Percentiles rank a stretch among this genome's conserved stretches.
Evolutionary conservation across 1,140 invertebrate genomes (phyloP).

Genomic region (Steinernema khuongi): DNA sequence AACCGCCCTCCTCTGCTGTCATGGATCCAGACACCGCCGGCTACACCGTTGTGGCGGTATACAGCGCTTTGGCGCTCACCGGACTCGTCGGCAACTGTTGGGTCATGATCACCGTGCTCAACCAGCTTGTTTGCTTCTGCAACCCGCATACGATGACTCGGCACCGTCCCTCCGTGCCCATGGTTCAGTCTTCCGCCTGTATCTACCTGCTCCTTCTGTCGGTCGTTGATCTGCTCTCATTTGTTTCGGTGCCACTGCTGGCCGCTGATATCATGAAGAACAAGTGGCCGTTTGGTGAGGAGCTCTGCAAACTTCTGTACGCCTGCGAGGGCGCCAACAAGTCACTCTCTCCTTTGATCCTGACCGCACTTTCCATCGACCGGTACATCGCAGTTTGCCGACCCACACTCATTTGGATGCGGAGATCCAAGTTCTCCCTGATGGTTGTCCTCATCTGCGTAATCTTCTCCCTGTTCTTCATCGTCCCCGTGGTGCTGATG

Average conservation of each 20-base stretch:
- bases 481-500: constrained; percentile 38
- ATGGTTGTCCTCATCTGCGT: constrained; percentile 41
- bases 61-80: constrained; percentile 39
- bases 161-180: constrained; percentile 23
- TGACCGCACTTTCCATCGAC: constrained; percentile 50
- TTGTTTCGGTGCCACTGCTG: constrained; percentile 47
- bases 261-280: constrained; percentile 42
- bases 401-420: constrained; percentile 47
- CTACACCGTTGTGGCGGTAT: constrained; percentile 34
- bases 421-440: constrained; percentile 45
- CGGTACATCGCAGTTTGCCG: constrained; percentile 52
- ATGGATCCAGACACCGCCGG: constrained; percentile 22
- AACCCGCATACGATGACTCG: neutral
- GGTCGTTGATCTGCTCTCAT: constrained; percentile 48
- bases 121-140: constrained; percentile 39
- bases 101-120: constrained; percentile 48
- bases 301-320: constrained; percentile 45
- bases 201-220: constrained; percentile 50
- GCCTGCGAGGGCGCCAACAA: constrained; percentile 53
- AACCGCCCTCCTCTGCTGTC: neutral
- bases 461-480: constrained; percentile 46
- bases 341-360: constrained; percentile 47
- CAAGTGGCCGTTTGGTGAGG: constrained; percentile 41
- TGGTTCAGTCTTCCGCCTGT: constrained; percentile 49
- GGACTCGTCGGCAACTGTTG: constrained; percentile 47